Evolutionary conservation across 2,888 invertebrate species (phyloP), one percentile per base, ranked within the genome.

Genomic region (Eudasyphora cyanicolor): DNA sequence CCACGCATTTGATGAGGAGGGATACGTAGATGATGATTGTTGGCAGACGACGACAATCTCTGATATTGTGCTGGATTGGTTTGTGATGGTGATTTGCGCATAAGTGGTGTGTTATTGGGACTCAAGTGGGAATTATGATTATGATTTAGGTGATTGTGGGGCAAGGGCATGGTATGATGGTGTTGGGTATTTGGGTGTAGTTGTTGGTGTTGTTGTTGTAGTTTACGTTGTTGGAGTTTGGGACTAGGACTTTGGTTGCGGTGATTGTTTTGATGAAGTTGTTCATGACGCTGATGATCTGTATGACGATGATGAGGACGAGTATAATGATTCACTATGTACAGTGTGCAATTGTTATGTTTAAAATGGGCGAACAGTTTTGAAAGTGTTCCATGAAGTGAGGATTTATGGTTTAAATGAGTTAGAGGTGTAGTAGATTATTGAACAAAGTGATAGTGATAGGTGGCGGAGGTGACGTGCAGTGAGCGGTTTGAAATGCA

Each of bases 1-100:
- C 90, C 91, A 91, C 92, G 90, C 88, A 90, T 88, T 88, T 89
- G 89, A 85, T 85, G 88, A 32, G 24, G 49, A 85, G 86, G 82
- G 82, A 88, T 86, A 88, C 89, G 91, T 87, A 91, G 89, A 87
- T 89, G 89, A 88, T 89, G 88, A 85, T 86, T 86, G 86, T 85
- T 87, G 82, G 85, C 84, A 84, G 83, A 75, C 79, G 79, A 35
- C n/a, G 73, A 76, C 38, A 67, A 62, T 75, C 76, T 84, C 57
- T 79, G 82, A 82, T 78, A 84, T 76, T 84, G 84, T 84, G 84
- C 84, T 81, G 84, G 78, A 84, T 84, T 79, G 78, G n/a, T 84
- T 81, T 81, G 84, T 84, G 84, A 84, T 67, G 84, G 84, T 81
- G 84, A 81, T 84, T 84, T 84, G 76, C 81, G 84, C 75, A 84